Percentiles rank a stretch among this genome's conserved stretches.
Conservation (phyloP, 2,797 vertebrate genomes). For the Amblyopsis hoosieri region DNA sequence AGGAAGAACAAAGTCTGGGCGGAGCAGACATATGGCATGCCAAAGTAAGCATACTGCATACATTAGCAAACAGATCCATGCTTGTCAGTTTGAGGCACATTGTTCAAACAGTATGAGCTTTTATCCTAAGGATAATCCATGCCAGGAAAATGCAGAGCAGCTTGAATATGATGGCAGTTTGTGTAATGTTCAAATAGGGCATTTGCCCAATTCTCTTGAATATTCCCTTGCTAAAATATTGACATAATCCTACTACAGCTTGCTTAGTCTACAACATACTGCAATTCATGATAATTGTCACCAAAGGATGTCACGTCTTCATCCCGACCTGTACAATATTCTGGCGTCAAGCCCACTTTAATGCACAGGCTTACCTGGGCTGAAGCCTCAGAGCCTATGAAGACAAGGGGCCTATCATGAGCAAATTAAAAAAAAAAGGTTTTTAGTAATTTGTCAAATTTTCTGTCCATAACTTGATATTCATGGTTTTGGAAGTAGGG, state of each 20-base stretch:
- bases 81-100: conserved; percentile 36
- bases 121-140: conserved; percentile 26
- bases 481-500: too few species aligned
- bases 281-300: conserved; percentile 62
- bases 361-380: too few species aligned
- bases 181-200: conserved; percentile 49
- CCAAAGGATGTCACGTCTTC: conserved; percentile 66
- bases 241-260: conserved; percentile 47
- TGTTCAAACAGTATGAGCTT: conserved; percentile 53
- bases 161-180: conserved; percentile 62
- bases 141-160: conserved; percentile 64
- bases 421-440: too few species aligned
- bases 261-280: conserved; percentile 47
- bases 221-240: conserved; percentile 33
- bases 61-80: conserved; percentile 36
- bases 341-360: conserved; percentile 49
- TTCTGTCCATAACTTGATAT: too few species aligned
- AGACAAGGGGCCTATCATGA: too few species aligned
- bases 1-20: conserved; percentile 29
- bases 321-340: conserved; percentile 68
- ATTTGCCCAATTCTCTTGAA: conserved; percentile 29
- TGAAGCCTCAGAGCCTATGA: too few species aligned
- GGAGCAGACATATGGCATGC: conserved; percentile 33
- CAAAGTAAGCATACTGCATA: conserved; percentile 25
- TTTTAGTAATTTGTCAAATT: too few species aligned